Evolutionary conservation across 2,888 invertebrate genomes (phyloP), one percentile per base, ranked within the genome.

Genomic region (Leptopilina myrica): DNA sequence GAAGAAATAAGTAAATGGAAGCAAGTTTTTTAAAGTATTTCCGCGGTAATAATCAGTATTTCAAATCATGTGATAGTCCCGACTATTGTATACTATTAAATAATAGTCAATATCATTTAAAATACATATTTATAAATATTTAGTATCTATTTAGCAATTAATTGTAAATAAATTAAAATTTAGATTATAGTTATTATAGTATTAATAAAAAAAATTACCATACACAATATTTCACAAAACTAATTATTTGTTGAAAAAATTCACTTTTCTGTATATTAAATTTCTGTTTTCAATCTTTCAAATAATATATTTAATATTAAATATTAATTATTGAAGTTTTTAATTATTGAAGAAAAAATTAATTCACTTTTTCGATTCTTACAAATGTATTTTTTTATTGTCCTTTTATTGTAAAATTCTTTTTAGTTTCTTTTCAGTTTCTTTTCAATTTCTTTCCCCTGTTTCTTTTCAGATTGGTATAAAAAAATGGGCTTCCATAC

Each of bases 81-180:
- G 69, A 69, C 69, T 69, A 33, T 15, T 62, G 9, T 14, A 33
- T 33, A 20, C 4, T 62, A 20, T 26, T 69, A 4, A 20, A 69
- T 5, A 69, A 69, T 26, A 53, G 69, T 69, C 49, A 26, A 69
- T 69, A 69, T 69, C 69, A 69, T 69, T 69, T 49, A 53, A 49
- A 11, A 62, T 62, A 62, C 15, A 20, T 62, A 49, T 49, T 11
- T 43, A 66, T 43, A 66, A 15, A 43, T 66, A 66, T 66, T 43
- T 66, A 66, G 43, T 15, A 66, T 66, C 43, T 15, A 26, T 69
- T 69, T 53, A 53, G 69, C 49, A 5, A 53, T 69, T 53, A 69
- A 33, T 69, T n/a, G 49, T 69, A 62, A 15, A 62, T 69, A 69
- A 53, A 11, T 20, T 26, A 15, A 69, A 53, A 53, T 69, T 20